phyloP scores from a whole-genome alignment of 2,888 invertebrate genomes.

The Fissipunctia ypsillon region DNA sequence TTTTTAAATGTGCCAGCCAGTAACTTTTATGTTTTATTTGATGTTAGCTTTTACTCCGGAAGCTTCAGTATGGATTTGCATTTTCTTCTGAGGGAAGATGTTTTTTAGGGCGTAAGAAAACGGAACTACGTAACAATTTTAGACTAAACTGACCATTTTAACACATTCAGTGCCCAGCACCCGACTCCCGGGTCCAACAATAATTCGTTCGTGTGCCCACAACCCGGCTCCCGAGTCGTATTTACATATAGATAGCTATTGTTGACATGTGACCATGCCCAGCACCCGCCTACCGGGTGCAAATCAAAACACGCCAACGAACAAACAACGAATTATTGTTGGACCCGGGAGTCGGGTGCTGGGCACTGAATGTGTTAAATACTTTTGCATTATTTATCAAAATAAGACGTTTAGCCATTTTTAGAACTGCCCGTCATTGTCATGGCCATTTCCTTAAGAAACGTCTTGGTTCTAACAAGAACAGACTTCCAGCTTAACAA shows the following conservation, averaged over 20 bases:
- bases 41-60: constrained; percentile 17
- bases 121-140: background rate
- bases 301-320: too few species aligned
- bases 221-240: too few species aligned
- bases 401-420: background rate
- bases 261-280: too few species aligned
- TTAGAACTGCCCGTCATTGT: background rate
- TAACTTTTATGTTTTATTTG: constrained; percentile 46
- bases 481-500: background rate
- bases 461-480: background rate
- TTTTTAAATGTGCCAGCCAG: constrained; percentile 45
- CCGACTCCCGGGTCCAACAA: too few species aligned
- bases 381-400: background rate
- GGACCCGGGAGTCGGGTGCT: too few species aligned
- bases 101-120: constrained; percentile 2
- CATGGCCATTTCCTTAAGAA: background rate
- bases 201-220: too few species aligned
- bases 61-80: constrained; percentile 33
- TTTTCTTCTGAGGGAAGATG: constrained; percentile 29
- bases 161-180: too few species aligned
- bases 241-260: too few species aligned
- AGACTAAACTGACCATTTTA: background rate
- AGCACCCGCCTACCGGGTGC: too few species aligned
- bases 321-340: too few species aligned
- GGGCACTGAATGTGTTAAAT: too few species aligned